phyloP scores from a whole-genome alignment of 2,888 invertebrate species.

The Anarsia innoxiella region DNA sequence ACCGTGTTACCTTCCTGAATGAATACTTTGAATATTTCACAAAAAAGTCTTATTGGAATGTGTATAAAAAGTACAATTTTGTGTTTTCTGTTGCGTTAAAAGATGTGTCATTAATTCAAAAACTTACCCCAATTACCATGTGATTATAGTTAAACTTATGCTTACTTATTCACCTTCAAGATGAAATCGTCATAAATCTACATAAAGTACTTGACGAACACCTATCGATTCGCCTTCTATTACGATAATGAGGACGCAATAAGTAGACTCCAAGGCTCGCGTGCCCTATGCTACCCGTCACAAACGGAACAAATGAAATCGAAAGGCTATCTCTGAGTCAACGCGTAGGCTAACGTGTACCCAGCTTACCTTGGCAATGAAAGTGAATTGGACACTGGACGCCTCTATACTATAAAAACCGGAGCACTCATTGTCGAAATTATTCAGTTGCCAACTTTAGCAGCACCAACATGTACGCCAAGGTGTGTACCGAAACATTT shows the following conservation, averaged over 20 bases:
- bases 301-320: constrained; percentile 58
- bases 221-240: constrained; percentile 2
- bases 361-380: constrained; percentile 69
- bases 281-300: constrained; percentile 33
- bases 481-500: constrained; percentile 43
- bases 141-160: too few relatives aligned
- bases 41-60: too few relatives aligned
- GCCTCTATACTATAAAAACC: constrained; percentile 63
- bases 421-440: constrained; percentile 54
- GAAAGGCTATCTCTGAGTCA: constrained; percentile 71
- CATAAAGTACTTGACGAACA: too few relatives aligned
- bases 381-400: constrained; percentile 57
- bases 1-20: constrained; percentile 2
- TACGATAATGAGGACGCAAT: constrained; percentile 16
- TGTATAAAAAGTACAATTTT: too few relatives aligned
- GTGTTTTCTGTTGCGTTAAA: too few relatives aligned
- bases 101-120: too few relatives aligned
- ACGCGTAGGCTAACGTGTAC: constrained; percentile 41
- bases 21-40: neutral
- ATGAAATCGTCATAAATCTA: too few relatives aligned
- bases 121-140: too few relatives aligned
- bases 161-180: too few relatives aligned
- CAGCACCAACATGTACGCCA: constrained; percentile 71
- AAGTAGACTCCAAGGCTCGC: constrained; percentile 43
- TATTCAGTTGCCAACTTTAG: constrained; percentile 71